phyloP scores from a whole-genome alignment of 2,113 vertebrate species.

The Tilapia sparmanii region DNA sequence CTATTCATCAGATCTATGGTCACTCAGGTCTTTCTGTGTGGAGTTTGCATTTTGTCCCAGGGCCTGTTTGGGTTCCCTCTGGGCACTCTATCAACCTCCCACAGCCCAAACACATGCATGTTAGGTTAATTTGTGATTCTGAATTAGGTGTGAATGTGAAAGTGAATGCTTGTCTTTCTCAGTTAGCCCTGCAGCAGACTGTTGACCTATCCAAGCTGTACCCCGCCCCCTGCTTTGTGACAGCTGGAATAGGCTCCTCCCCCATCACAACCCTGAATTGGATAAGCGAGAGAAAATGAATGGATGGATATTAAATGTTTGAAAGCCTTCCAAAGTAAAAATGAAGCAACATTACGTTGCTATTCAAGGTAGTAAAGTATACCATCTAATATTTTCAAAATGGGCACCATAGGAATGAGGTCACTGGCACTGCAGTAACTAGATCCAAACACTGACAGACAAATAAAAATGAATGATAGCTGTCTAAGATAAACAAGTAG shows the following conservation, averaged over 20 bases:
- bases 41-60: neutral
- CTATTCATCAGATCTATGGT: neutral
- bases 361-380: neutral
- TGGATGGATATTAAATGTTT: neutral
- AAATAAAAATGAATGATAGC: conserved; percentile 75
- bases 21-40: neutral
- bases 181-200: neutral
- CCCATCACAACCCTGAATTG: neutral
- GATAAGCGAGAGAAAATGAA: neutral
- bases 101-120: neutral
- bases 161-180: neutral
- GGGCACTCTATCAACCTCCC: neutral
- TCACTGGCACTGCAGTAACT: conserved; percentile 54
- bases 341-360: neutral
- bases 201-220: neutral
- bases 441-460: conserved; percentile 67
- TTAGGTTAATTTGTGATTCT: neutral
- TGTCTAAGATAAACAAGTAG: conserved; percentile 69
- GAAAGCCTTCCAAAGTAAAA: neutral
- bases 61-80: neutral
- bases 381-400: conserved; percentile 6
- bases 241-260: neutral
- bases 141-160: neutral
- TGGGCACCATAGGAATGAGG: conserved; percentile 13
- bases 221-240: neutral